Evolutionary conservation across 2,797 vertebrate species (phyloP).

Genomic region (Pseudocheirus occidentalis): DNA sequence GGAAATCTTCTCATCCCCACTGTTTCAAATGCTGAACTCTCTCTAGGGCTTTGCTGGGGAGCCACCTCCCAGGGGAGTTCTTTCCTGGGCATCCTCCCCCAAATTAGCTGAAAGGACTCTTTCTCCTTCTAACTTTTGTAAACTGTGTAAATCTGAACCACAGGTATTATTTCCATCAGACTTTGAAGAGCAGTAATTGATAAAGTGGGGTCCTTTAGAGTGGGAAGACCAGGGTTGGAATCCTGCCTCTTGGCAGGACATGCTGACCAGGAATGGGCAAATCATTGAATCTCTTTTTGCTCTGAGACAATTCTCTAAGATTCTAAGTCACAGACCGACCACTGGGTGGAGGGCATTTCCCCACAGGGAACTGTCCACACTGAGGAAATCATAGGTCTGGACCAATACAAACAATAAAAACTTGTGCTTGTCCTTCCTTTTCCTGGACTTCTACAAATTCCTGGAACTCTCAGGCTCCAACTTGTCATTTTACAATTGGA

Average conservation of each 20-base stretch:
- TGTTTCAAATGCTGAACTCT: not conserved
- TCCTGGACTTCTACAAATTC: not conserved
- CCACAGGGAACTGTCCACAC: not conserved
- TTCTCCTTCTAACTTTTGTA: not conserved
- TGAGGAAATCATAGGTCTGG: not conserved
- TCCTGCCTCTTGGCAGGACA: not conserved
- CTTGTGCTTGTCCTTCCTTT: constrained; percentile 14
- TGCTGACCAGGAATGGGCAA: not conserved
- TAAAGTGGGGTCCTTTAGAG: not conserved
- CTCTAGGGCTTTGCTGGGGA: not conserved
- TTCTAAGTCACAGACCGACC: not conserved
- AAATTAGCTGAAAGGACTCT: not conserved
- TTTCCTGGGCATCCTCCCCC: not conserved
- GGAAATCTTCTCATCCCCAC: not conserved
- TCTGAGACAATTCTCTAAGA: not conserved
- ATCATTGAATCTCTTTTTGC: not conserved
- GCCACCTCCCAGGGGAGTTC: not conserved
- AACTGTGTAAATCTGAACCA: not conserved
- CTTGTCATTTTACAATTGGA: constrained; percentile 36
- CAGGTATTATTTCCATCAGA: not conserved
- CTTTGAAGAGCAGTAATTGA: not conserved
- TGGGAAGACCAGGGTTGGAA: not conserved
- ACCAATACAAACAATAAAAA: not conserved
- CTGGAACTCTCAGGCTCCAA: constrained; percentile 30
- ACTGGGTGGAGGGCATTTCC: not conserved